Base-by-base conservation (phyloP, 2,113 vertebrate species). In the Callipepla squamata region DNA sequence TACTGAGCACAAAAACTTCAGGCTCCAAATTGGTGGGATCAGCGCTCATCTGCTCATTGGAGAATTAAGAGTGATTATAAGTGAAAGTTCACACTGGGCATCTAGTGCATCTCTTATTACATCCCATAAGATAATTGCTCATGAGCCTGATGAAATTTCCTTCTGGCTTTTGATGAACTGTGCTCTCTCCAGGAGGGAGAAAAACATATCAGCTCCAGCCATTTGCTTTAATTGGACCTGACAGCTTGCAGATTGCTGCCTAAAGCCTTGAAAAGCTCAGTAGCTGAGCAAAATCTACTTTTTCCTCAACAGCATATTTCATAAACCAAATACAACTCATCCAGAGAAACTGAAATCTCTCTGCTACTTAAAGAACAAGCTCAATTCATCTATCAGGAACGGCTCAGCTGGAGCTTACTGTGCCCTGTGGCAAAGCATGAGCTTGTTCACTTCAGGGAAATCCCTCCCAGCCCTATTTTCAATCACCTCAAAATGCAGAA, bases 191-290 rank as follows among this genome's bases (percentile, higher is more conserved):
- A 92, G 92, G 76, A 92, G 90, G 76, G 48, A 95, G 93, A 53
- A 92, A 94, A 94, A 89, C 95, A 51, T 26, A 63, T 40, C 75
- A 94, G 95, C 85, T 96, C 90, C 87, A 93, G 95, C 82, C 85
- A 70, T 87, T 94, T 90, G 89, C 85, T 80, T 94, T 96, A 96
- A 96, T 95, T 93, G 94, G 87, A 94, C 82, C 85, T 32, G 94
- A 96, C 94, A 94, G 94, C 77, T 94, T 90, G 90, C 96, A 96
- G 93, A 95, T 92, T 92, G 72, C 85, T 90, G 94, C 94, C 94
- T 66, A 69, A 32, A 96, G 95, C 87, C 65, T 53, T 28, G 48
- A 40, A 90, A 92, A 95, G 79, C 94, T 95, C 91, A 65, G 87
- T 58, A 70, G 76, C 79, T 87, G 87, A 89, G 6, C 20, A 91